Evolutionary conservation across 2,888 invertebrate genomes (phyloP).

Genomic region (Poecilus cupreus): DNA sequence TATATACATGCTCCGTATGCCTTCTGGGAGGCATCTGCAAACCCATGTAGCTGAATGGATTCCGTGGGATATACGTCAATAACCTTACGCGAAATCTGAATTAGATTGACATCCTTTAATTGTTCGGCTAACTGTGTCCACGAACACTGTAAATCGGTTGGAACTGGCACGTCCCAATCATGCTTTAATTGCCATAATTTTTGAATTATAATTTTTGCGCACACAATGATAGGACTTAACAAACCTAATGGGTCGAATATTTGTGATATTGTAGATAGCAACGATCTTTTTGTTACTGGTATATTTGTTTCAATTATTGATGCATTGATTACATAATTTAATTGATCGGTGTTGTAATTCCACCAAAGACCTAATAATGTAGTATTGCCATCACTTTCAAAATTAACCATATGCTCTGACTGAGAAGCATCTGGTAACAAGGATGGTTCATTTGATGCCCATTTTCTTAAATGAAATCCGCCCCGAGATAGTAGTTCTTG

Average conservation of each 20-base stretch:
- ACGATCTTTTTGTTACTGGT: neutral
- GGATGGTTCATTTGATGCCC: neutral
- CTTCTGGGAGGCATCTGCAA: conserved; percentile 1
- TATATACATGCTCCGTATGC: conserved; percentile 2
- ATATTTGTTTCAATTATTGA: neutral
- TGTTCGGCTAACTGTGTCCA: too few species aligned
- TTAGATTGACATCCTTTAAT: too few species aligned
- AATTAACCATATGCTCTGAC: neutral
- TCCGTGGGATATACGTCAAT: neutral
- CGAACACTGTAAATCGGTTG: too few species aligned
- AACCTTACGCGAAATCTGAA: neutral
- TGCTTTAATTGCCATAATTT: too few species aligned
- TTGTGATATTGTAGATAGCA: conserved; percentile 1
- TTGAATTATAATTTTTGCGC: too few species aligned
- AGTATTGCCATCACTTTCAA: neutral
- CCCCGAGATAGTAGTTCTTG: conserved; percentile 7
- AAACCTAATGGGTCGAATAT: conserved; percentile 16
- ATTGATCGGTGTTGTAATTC: neutral
- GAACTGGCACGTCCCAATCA: too few species aligned
- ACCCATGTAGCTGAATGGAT: neutral
- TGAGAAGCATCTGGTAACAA: neutral
- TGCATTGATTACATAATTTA: neutral
- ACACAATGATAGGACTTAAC: too few species aligned
- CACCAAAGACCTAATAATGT: neutral
- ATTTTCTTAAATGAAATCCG: conserved; percentile 27